A percentile compares a stretch with the other conserved stretches of the same genome.
Conservation (phyloP, 2,113 vertebrate species). For the Panthera uncia region DNA sequence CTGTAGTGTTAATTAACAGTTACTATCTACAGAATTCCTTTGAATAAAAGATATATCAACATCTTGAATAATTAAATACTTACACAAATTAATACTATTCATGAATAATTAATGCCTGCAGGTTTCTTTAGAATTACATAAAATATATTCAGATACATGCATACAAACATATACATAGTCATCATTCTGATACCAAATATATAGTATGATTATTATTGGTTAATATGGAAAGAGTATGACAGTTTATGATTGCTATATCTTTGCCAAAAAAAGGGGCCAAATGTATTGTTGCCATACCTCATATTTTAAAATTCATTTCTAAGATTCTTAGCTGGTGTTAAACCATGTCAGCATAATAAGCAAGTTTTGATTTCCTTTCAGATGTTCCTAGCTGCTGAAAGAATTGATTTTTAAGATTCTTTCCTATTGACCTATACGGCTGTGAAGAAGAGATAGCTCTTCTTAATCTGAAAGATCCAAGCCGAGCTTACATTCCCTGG, state of each 20-base stretch:
- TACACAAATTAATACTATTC: not conserved
- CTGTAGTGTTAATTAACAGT: not conserved
- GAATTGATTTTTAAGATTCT: conserved; percentile 76
- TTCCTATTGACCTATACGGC: conserved; percentile 71
- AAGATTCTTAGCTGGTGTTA: conserved; percentile 74
- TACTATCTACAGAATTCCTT: not conserved
- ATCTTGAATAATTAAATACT: not conserved
- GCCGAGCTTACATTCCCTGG: not conserved
- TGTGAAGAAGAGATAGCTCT: conserved; percentile 68
- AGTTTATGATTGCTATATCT: conserved; percentile 72
- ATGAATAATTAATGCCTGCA: conserved; percentile 64
- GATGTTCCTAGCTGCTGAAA: conserved; percentile 58
- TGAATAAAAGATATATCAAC: not conserved
- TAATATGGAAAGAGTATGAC: conserved; percentile 69
- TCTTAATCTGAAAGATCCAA: conserved; percentile 63
- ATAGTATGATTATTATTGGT: conserved; percentile 70
- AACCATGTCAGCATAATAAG: conserved; percentile 82
- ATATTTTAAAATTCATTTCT: conserved; percentile 79
- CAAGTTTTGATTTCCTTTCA: conserved; percentile 83
- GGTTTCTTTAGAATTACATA: conserved; percentile 69
- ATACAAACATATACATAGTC: not conserved
- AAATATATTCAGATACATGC: conserved; percentile 53
- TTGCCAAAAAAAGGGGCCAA: conserved; percentile 73
- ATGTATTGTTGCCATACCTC: conserved; percentile 68
- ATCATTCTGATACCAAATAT: conserved; percentile 63